Percentiles rank a stretch among this genome's conserved stretches.
Evolutionary conservation across 2,113 vertebrate genomes (phyloP).

Genomic region (chimpanzee (Pan troglodytes)): NHGRI_mPanTro3-v2.1_pri NC_072421.2:134403501-134404000

Average conservation of each 20-base stretch:
- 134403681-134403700: too few relatives aligned
- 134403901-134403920: not conserved
- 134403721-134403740: not conserved
- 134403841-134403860: not conserved
- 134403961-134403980: not conserved
- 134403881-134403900: not conserved
- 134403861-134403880: not conserved
- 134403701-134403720: too few relatives aligned
- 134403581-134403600: too few relatives aligned
- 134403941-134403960: not conserved
- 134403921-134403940: not conserved
- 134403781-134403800: constrained; percentile 23
- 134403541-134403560: too few relatives aligned
- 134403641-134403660: too few relatives aligned
- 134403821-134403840: constrained; percentile 3
- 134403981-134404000: not conserved
- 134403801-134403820: constrained; percentile 8
- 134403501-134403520: too few relatives aligned
- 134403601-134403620: too few relatives aligned
- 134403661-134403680: too few relatives aligned
- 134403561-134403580: too few relatives aligned
- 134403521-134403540: too few relatives aligned
- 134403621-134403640: too few relatives aligned
- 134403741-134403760: not conserved
- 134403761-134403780: not conserved